Evolutionary conservation across 2,797 vertebrate species (phyloP).

Genomic region (Borostomias antarcticus): DNA sequence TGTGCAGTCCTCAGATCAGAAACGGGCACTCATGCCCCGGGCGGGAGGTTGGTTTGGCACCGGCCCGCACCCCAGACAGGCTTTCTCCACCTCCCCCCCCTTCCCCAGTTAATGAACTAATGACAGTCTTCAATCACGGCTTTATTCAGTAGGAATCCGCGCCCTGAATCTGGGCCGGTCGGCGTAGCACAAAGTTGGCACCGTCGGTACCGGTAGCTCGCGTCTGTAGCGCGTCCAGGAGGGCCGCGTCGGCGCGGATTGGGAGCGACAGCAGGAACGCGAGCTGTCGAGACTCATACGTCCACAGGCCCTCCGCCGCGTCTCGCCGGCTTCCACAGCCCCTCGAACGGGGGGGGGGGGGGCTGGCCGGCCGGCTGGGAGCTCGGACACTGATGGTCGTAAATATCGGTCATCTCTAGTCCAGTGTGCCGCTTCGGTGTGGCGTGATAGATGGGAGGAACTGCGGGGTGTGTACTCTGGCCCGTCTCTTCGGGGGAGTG

Average conservation of each 20-base stretch:
- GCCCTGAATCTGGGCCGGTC: background rate
- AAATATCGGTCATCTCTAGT: background rate
- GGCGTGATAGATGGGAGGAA: background rate
- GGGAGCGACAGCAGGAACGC: background rate
- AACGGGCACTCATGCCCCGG: background rate
- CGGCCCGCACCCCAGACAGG: background rate
- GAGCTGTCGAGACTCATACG: background rate
- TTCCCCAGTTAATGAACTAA: background rate
- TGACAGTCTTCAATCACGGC: background rate
- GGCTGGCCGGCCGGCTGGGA: no score
- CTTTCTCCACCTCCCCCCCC: background rate
- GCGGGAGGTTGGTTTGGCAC: background rate
- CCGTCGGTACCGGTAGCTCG: no score
- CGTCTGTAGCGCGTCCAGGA: no score
- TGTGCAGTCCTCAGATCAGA: background rate
- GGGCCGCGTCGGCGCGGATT: background rate
- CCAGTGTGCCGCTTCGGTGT: background rate
- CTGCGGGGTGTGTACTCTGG: conserved; percentile 40
- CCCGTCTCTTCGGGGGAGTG: conserved; percentile 20
- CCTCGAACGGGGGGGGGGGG: background rate
- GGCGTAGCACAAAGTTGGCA: no score
- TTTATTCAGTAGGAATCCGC: background rate
- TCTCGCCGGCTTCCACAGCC: conserved; percentile 1
- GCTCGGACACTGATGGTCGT: conserved; percentile 2
- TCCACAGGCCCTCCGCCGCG: background rate